Evolutionary conservation across 2,797 vertebrate genomes (phyloP), one percentile per base, ranked within the genome.

Genomic region (Huso huso): DNA sequence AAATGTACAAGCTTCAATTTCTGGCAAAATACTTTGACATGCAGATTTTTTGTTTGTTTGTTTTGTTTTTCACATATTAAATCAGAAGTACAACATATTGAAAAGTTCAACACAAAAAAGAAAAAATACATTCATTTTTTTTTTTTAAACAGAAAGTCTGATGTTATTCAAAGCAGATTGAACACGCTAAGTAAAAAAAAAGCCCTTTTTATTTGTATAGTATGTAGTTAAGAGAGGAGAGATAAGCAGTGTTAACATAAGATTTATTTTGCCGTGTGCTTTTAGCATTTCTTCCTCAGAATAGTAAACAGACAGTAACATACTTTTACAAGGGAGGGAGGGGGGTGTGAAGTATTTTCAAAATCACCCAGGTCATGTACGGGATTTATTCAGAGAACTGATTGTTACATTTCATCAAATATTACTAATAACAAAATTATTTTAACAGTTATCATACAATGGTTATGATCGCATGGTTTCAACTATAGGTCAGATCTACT

Each of bases 81-180:
- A 7, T 37, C 61, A 62, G 61, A 62, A 62, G 61, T 13, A 18
- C 61, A 15, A 62, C 61, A 62, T 7, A 62, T 62, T 62, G 6
- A 7, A 62, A 61, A 53, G 8, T 8, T 8, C 8, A 53, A 60
- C 10, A 60, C 9, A 8, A 60, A 60, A n/a, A 60, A 60, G n/a
- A 48, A 9, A 62, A 62, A 62, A 62, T 62, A 62, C 61, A 62
- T 62, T 62, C 61, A 37, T 62, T 62, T 62, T 62, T 62, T 62
- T 62, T 9, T 58, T 62, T 62, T 55, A 55, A 62, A n/a, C 61
- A 23, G n/a, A n/a, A 6, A 58, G 9, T 58, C 10, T 12, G 55
- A 58, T n/a, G n/a, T 55, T 55, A 55, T 10, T 55, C n/a, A n/a
- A 55, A 55, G 52, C 52, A 55, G 9, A 9, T 62, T 62, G 61